Percentiles rank a stretch among this genome's conserved stretches.
These are phyloP conservation scores for Chydorus sphaericus DNA, from an alignment of 2,888 invertebrate species.

Conservation along the genomic window DNA sequence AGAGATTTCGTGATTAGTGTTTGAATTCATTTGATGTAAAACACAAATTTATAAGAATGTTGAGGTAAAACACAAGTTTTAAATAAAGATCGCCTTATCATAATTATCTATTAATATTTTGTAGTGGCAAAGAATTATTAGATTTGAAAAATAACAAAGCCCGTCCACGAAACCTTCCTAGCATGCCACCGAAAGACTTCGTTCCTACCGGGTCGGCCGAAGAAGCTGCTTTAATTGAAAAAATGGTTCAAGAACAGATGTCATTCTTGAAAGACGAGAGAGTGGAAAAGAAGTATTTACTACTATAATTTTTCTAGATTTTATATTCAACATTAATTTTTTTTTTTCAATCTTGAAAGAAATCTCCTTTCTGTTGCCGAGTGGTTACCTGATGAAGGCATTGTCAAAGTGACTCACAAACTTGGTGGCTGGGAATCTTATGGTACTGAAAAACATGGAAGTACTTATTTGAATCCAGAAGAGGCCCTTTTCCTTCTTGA, in stretches of 20 bases:
- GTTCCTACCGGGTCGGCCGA: not conserved
- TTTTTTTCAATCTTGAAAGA: conserved; percentile 1
- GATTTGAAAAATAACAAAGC: not conserved
- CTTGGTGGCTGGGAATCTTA: conserved; percentile 6
- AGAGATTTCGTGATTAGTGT: too few relatives aligned
- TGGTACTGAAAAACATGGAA: not conserved
- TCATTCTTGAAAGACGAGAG: not conserved
- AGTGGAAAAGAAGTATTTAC: not conserved
- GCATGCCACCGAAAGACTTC: conserved; percentile 1
- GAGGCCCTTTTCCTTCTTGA: conserved; percentile 13
- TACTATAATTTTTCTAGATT: not conserved
- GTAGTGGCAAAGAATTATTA: not conserved
- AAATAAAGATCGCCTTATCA: too few relatives aligned
- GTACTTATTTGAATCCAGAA: conserved; percentile 5
- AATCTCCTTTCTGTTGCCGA: conserved; percentile 4
- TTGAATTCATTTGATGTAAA: too few relatives aligned
- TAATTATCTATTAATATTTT: not conserved
- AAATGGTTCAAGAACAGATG: not conserved
- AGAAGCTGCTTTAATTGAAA: not conserved
- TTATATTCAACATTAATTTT: not conserved
- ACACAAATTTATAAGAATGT: too few relatives aligned
- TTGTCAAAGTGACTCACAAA: not conserved
- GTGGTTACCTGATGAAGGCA: conserved; percentile 1
- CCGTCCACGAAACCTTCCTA: not conserved
- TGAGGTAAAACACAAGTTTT: too few relatives aligned